Percentiles rank a stretch among this genome's conserved stretches.
Conservation (phyloP, 2,888 invertebrate genomes). For the Syrphus vitripennis region DNA sequence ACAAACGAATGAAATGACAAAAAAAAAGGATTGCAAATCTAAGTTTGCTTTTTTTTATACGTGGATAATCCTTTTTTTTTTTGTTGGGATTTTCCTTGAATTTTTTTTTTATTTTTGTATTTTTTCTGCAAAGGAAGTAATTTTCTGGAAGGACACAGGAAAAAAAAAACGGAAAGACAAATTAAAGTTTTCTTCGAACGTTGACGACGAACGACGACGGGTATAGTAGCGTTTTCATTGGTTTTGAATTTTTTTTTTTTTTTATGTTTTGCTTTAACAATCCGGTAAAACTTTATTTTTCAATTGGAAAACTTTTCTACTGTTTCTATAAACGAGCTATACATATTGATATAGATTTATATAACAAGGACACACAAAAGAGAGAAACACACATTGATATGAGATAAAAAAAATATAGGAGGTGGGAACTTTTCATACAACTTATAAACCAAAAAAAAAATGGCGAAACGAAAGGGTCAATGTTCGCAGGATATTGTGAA, state of each 20-base stretch:
- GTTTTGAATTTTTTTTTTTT: slow-evolving; percentile 3
- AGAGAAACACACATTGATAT: slow-evolving; percentile 3
- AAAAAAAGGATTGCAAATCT: slow-evolving; percentile 49
- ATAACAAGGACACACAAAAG: slow-evolving; percentile 24
- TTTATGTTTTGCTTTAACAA: slow-evolving; percentile 40
- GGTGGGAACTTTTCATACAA: neutral
- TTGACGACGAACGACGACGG: slow-evolving; percentile 6
- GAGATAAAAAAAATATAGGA: neutral
- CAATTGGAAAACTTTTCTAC: slow-evolving; percentile 71
- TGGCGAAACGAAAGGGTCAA: slow-evolving; percentile 35
- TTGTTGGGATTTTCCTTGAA: slow-evolving; percentile 3
- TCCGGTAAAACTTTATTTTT: slow-evolving; percentile 66
- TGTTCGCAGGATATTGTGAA: slow-evolving; percentile 36
- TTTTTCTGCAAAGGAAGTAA: slow-evolving; percentile 63
- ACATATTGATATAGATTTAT: neutral
- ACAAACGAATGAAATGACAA: neutral
- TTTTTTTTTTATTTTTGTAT: neutral
- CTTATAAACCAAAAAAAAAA: neutral
- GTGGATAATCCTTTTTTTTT: slow-evolving; percentile 41
- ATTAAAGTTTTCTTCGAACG: slow-evolving; percentile 60
- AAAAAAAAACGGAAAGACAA: slow-evolving; percentile 53
- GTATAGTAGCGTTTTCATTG: slow-evolving; percentile 41
- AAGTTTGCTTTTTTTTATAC: slow-evolving; percentile 32
- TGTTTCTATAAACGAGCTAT: slow-evolving; percentile 58
- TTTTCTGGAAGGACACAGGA: slow-evolving; percentile 52